Conservation (phyloP, 2,888 invertebrate species). For the Ditylenchus weischeri region DNA sequence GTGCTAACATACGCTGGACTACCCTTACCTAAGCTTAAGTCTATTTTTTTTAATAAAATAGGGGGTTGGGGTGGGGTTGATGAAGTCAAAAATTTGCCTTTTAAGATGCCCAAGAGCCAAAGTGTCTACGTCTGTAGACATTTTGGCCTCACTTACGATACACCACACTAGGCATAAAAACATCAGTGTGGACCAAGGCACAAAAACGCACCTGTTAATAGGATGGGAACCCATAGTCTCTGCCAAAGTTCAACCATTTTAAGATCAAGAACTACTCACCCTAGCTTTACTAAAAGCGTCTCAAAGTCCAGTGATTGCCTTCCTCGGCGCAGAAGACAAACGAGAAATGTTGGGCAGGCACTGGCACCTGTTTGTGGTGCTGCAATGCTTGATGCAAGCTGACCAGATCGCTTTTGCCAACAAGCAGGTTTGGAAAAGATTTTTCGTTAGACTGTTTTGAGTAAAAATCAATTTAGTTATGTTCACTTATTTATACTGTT, state of each 20-base stretch:
- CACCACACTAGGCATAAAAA: too few species aligned
- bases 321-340: constrained; percentile 19
- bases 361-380: constrained; percentile 22
- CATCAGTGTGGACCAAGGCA: too few species aligned
- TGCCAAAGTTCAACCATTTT: background rate
- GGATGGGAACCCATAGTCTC: too few species aligned
- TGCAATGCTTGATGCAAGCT: constrained; percentile 9
- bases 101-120: too few species aligned
- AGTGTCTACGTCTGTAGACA: too few species aligned
- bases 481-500: background rate
- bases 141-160: too few species aligned
- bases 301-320: constrained; percentile 28
- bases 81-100: too few species aligned
- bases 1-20: too few species aligned
- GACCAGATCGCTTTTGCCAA: background rate
- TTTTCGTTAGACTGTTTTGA: background rate
- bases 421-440: background rate
- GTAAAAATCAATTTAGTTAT: background rate
- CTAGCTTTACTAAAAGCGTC: constrained; percentile 12
- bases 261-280: constrained; percentile 20
- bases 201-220: too few species aligned
- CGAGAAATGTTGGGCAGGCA: constrained; percentile 12
- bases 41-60: too few species aligned
- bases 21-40: too few species aligned
- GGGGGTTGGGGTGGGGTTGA: too few species aligned